phyloP scores from a whole-genome alignment of 1,140 invertebrate genomes.

The Sarcophaga peregrina region DNA sequence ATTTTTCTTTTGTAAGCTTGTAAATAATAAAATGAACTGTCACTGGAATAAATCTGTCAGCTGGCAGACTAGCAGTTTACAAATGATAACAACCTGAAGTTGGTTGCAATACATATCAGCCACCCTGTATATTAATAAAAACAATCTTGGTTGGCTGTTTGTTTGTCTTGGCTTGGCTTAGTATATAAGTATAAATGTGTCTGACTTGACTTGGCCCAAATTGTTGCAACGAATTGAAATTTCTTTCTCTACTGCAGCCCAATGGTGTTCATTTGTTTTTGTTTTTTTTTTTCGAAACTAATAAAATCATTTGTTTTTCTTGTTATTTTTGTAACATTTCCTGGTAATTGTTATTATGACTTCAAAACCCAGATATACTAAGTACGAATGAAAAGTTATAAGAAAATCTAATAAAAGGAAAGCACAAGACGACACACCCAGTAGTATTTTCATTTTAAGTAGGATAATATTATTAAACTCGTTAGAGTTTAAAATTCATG shows the following conservation, averaged over 20 bases:
- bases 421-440: background rate
- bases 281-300: background rate
- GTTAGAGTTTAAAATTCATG: constrained; percentile 15
- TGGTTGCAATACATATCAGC: too few relatives aligned
- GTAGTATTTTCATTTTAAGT: background rate
- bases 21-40: too few relatives aligned
- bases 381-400: background rate
- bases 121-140: too few relatives aligned
- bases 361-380: background rate
- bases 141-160: background rate
- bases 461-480: constrained; percentile 19
- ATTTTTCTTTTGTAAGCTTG: too few relatives aligned
- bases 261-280: background rate
- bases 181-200: too few relatives aligned
- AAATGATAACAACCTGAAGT: too few relatives aligned
- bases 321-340: background rate
- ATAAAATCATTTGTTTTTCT: constrained; percentile 11
- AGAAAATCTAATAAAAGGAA: background rate
- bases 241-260: background rate
- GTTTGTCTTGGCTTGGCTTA: background rate
- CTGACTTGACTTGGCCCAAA: constrained; percentile 4
- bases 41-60: too few relatives aligned
- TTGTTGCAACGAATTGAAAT: background rate
- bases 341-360: constrained; percentile 23
- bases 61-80: too few relatives aligned